Base-by-base conservation (phyloP, 2,888 invertebrate genomes). In the Lacanobia wlatinum region DNA sequence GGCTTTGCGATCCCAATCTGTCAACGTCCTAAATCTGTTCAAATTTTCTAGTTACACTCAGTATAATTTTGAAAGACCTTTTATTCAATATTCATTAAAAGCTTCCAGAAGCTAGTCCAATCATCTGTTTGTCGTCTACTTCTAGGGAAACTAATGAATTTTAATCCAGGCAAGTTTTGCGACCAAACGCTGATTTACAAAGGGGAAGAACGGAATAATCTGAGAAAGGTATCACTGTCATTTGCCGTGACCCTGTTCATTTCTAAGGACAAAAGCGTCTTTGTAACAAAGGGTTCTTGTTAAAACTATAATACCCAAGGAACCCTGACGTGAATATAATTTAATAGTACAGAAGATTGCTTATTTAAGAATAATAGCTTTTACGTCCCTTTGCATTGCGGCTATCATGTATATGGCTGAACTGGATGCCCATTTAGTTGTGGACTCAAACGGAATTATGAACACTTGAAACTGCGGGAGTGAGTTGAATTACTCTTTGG, bases 301-400 rank as follows among this genome's bases (percentile, higher is more conserved):
- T 83, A 64, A 78, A 82, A 80, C 79, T 83, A 78, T 82, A 72
- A 82, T 82, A 66, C 53, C 55, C 53, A 73, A 48, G 73, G 21
- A 56, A 53, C 55, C 67, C 58, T 43, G 79, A 63, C 55, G 69
- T 78, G 78, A 78, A 80, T 80, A 63, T 82, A 73, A 82, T 73
- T 78, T 58, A 66, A 66, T 73, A 61, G 56, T 38, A 28, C 12
- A 53, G 48, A 64, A 77, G 58, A 81, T 66, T 82, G 78, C 66
- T 76, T 79, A 80, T 80, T 76, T 73, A 76, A 76, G 74, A 76
- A 76, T 80, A 73, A 73, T 61, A 56, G 65, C 50, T 52, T 65
- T 61, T 52, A 73, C 18, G 65, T 46, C 46, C 40, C 12, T 56
- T 76, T 61, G 74, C 53, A 56, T 73, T 73, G 65, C 14, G 23